phyloP scores from a whole-genome alignment of 2,797 vertebrate species.

The Salarias fasciatus region DNA sequence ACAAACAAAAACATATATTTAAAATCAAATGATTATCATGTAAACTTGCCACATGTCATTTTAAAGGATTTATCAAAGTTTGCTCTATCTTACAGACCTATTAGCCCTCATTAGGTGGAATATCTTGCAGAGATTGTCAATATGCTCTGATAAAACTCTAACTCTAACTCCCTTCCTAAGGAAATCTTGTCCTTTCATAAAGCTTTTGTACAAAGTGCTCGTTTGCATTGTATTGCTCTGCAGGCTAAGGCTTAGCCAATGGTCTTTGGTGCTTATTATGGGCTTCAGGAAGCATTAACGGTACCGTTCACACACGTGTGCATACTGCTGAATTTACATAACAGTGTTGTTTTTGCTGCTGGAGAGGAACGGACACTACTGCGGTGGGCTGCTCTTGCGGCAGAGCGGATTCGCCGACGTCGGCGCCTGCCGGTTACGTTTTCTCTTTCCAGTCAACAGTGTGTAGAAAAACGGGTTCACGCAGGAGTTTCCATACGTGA shows the following conservation, averaged over 20 bases:
- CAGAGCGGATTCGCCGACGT: slow-evolving; percentile 78
- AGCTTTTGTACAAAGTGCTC: slow-evolving; percentile 68
- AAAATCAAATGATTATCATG: slow-evolving; percentile 8
- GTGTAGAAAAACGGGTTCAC: slow-evolving; percentile 92
- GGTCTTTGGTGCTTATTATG: slow-evolving; percentile 36
- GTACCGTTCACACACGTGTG: slow-evolving; percentile 17
- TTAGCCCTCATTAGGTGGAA: slow-evolving; percentile 7
- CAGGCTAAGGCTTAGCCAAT: slow-evolving; percentile 18
- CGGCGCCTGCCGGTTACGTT: slow-evolving; percentile 66
- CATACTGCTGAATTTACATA: slow-evolving; percentile 8
- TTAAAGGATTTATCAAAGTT: slow-evolving; percentile 4
- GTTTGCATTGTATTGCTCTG: slow-evolving; percentile 27
- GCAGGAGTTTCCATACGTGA: slow-evolving; percentile 90
- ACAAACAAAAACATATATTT: slow-evolving; percentile 14
- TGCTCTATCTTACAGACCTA: slow-evolving; percentile 12
- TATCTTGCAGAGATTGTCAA: slow-evolving; percentile 38
- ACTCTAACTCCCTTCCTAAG: slow-evolving; percentile 28
- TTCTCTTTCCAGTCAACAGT: slow-evolving; percentile 84
- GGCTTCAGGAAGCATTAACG: slow-evolving; percentile 18
- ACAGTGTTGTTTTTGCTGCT: slow-evolving; percentile 12
- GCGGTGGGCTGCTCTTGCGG: slow-evolving; percentile 77
- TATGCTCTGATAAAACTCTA: slow-evolving; percentile 13
- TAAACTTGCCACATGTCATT: slow-evolving; percentile 30
- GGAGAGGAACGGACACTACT: slow-evolving; percentile 55
- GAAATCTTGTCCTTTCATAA: slow-evolving; percentile 41